Evolutionary conservation across 2,888 invertebrate genomes (phyloP), one percentile per base, ranked within the genome.

Genomic region (Digitonthophagus gazella): DNA sequence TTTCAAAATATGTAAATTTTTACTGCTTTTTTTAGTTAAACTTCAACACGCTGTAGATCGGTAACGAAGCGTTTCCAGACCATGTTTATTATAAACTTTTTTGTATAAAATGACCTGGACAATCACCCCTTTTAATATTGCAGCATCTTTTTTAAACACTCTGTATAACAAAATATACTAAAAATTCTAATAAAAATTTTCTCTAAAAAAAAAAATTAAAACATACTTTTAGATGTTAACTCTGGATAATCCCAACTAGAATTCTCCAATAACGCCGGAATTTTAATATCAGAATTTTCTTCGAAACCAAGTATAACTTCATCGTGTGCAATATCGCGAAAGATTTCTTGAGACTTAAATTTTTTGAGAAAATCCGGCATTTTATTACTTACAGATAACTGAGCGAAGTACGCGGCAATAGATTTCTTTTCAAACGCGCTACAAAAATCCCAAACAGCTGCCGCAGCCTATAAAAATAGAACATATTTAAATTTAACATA

Each of bases 231-330:
- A 66, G 82, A 82, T 19, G 78, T 79, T 22, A 80, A 77, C 65
- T 83, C 79, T 19, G 81, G 77, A 64, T 83, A 75, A 65, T 79
- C 81, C 81, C 84, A 82, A 70, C 84, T 83, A 64, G 83, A 79
- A 72, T 80, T 81, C 16, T 82, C 71, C 20, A 86, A 77, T 66
- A 83, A 77, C 55, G 82, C 78, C 1, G 85, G 85, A 65, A 86
- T 77, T 19, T 82, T 81, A 1, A 81, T 67, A 55, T 81, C 79
- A 44, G 75, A 57, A 4, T 64, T 67, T 44, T 71, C 68, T 28
- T 70, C 72, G 20, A 74, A 71, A 14, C 64, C 28, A 3, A 72
- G 69, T 18, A 72, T 54, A 65, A 72, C 65, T n/a, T 68, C 64
- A 18, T 78, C 76, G 73, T 80, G 78, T 58, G 85, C 84, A 54